phyloP scores from a whole-genome alignment of 1,140 invertebrate species.

The Chionoecetes opilio region DNA sequence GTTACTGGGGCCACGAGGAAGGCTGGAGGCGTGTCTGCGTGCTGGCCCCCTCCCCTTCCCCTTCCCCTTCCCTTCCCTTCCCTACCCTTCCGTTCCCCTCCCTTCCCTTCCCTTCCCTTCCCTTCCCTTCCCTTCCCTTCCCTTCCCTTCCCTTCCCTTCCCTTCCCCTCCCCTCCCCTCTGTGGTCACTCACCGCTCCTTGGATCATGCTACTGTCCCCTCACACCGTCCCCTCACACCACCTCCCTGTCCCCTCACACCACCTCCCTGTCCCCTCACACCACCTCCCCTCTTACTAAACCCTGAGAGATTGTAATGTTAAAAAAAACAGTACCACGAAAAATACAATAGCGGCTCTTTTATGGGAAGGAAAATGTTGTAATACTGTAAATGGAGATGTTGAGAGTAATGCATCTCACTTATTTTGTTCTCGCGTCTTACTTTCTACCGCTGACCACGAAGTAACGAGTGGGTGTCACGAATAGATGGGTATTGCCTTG shows the following conservation, averaged over 20 bases:
- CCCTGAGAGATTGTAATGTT: no score
- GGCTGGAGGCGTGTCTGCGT: constrained; percentile 33
- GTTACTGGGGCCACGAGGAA: constrained; percentile 22
- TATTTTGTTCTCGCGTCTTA: not conserved
- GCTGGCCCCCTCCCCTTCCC: not conserved
- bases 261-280: not conserved
- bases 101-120: not conserved
- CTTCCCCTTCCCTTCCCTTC: not conserved
- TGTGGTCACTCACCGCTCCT: not conserved
- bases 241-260: not conserved
- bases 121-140: not conserved
- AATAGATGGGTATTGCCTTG: no score
- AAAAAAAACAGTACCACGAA: no score
- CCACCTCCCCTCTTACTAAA: not conserved
- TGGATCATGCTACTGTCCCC: constrained; percentile 16
- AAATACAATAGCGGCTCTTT: no score
- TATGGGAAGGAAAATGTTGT: no score
- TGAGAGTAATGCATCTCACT: no score
- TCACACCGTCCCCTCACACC: not conserved
- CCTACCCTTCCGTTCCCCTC: not conserved
- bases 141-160: constrained; percentile 21
- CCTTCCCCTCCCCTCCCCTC: not conserved
- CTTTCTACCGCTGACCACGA: not conserved
- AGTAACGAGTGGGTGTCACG: not conserved
- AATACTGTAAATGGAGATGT: no score